Evolutionary conservation across 2,797 vertebrate species (phyloP), one percentile per base, ranked within the genome.

Genomic region (Xiphorhynchus erythropygius): DNA sequence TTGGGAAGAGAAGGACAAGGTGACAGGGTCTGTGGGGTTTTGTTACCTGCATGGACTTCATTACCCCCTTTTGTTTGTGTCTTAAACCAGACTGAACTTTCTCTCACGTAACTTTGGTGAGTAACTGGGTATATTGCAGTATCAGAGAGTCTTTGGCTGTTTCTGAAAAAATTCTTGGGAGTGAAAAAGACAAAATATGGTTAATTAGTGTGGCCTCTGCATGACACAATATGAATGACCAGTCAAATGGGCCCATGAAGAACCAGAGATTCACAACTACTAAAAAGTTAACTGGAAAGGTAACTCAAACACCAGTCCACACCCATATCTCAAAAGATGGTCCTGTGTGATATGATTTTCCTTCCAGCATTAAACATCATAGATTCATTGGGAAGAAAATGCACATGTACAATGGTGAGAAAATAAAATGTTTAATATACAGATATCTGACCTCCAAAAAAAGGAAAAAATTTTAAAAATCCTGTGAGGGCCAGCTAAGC

Each of bases 11-110:
- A 39, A 16, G 9, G 21, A 24, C 8, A n/a, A 42, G 14, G 55
- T 44, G 8, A 69, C 9, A 44, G 8, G 12, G 15, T 63, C 60
- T 59, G 3, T 18, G 39, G 16, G 6, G 2, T 0, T 9, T 65
- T 89, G 84, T 74, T 8, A 55, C 8, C 13, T 28, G 10, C 13
- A 35, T 10, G 4, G 19, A 73, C 76, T 85, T 60, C 79, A 60
- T 37, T 60, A 39, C 4, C 12, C 76, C 11, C 25, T 71, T 85
- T 6, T 73, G 41, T 41, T 56, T 79, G 16, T 14, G 5, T 85
- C 63, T 73, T 68, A 79, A 85, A 57, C 2, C 25, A 57, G 23
- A 37, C 44, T 27, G 16, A 79, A 46, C 4, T 41, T 74, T n/a
- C 22, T 27, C 1, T 14, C 19, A 67, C 1, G 10, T 2, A 30